Conservation (phyloP, 2,797 vertebrate genomes). For the Rhadinocentrus ornatus region DNA sequence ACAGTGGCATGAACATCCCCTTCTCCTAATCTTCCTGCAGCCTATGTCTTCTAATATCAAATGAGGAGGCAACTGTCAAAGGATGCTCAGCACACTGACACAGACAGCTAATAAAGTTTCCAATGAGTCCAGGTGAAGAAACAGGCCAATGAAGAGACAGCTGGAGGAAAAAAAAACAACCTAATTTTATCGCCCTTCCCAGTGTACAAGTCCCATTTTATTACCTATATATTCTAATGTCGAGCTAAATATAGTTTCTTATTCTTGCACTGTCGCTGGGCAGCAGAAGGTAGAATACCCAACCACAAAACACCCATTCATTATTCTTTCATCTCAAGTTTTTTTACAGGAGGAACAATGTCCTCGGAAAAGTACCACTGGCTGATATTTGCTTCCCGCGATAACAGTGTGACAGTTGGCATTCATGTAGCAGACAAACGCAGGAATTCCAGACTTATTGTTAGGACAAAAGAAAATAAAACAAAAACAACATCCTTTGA, state of each 20-base stretch:
- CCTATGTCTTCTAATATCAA: conserved; percentile 49
- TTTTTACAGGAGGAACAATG: conserved; percentile 41
- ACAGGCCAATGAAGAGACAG: conserved; percentile 41
- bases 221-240: conserved; percentile 33
- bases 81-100: conserved; percentile 54
- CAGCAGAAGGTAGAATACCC: conserved; percentile 26
- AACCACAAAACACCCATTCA: conserved; percentile 31
- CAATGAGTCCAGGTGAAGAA: conserved; percentile 42
- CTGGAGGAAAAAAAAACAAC: conserved; percentile 49
- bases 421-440: conserved; percentile 48
- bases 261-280: conserved; percentile 55
- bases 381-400: conserved; percentile 55
- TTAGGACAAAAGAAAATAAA: conserved; percentile 24
- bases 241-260: conserved; percentile 54
- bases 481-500: conserved; percentile 54
- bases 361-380: conserved; percentile 35
- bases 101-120: conserved; percentile 56
- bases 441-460: conserved; percentile 48
- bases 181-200: conserved; percentile 46
- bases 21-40: background rate
- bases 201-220: conserved; percentile 42
- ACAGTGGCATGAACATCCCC: conserved; percentile 42
- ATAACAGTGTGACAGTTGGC: conserved; percentile 56
- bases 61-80: conserved; percentile 70
- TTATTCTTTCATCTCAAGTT: conserved; percentile 53